Percentiles rank a stretch among this genome's conserved stretches.
These are phyloP conservation scores for Falco concolor DNA, from an alignment of 2,797 vertebrate species.

Conservation along the genomic window DNA sequence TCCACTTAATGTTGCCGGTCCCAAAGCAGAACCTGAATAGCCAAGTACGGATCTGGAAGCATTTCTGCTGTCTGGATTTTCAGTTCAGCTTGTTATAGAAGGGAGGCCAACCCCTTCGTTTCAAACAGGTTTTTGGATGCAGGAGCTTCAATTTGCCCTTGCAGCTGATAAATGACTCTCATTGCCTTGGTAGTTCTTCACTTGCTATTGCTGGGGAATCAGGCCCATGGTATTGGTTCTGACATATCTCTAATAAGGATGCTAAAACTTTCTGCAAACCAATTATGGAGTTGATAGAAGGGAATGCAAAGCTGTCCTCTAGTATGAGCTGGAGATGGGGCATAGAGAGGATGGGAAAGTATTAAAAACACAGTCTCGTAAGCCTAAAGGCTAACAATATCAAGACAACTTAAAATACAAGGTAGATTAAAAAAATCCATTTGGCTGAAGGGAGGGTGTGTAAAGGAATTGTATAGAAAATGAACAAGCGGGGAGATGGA, in stretches of 20 bases:
- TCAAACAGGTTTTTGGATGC: neutral
- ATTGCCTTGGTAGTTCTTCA: constrained; percentile 1
- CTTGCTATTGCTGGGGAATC: neutral
- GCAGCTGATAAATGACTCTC: neutral
- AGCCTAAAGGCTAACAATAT: constrained; percentile 72
- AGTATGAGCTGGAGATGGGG: constrained; percentile 34
- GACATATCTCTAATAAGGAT: constrained; percentile 41
- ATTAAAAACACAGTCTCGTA: constrained; percentile 55
- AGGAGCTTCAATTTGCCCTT: neutral
- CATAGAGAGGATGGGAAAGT: constrained; percentile 49
- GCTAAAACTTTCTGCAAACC: constrained; percentile 51
- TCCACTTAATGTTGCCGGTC: neutral
- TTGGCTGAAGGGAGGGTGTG: constrained; percentile 69
- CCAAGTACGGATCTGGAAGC: neutral
- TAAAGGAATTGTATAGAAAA: constrained; percentile 68
- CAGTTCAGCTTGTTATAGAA: neutral
- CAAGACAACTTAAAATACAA: constrained; percentile 72
- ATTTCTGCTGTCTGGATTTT: neutral
- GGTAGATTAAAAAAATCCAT: constrained; percentile 69
- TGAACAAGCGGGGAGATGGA: constrained; percentile 64
- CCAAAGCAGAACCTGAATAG: neutral
- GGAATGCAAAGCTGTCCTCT: constrained; percentile 46
- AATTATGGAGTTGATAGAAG: constrained; percentile 27
- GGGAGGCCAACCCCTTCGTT: neutral
- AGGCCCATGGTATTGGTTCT: neutral